A percentile compares a stretch with the other conserved stretches of the same genome.
Conservation (phyloP, 2,888 invertebrate genomes). For the Timema podura region DNA sequence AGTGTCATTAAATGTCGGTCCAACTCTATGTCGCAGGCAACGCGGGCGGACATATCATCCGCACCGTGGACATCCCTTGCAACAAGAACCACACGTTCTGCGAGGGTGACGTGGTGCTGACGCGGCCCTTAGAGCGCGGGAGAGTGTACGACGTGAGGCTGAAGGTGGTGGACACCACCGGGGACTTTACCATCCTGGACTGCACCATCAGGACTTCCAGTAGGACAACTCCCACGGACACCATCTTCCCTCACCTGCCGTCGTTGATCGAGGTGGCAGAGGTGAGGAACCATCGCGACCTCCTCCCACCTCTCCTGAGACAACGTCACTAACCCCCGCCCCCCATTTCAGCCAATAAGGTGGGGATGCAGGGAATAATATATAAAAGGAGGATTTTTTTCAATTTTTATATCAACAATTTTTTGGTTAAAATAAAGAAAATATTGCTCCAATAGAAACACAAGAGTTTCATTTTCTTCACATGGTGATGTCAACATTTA, state of each 20-base stretch:
- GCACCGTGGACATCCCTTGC: conserved; percentile 77
- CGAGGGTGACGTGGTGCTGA: conserved; percentile 80
- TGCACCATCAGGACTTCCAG: conserved; percentile 82
- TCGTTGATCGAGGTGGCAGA: conserved; percentile 70
- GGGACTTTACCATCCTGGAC: conserved; percentile 67
- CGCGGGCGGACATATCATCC: conserved; percentile 70
- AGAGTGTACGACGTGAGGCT: conserved; percentile 68
- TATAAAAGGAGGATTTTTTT: no score
- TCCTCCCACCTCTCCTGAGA: no score
- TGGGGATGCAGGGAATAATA: no score
- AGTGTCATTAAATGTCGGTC: no score
- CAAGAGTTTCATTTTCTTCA: no score
- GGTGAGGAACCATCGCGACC: conserved; percentile 47
- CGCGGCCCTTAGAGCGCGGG: conserved; percentile 71
- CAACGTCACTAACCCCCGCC: no score
- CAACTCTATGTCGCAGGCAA: background rate
- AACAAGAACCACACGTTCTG: conserved; percentile 83
- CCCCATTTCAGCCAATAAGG: no score
- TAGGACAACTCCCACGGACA: conserved; percentile 54
- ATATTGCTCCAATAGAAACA: no score
- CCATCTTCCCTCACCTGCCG: conserved; percentile 69
- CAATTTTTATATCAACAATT: no score
- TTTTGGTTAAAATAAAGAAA: no score
- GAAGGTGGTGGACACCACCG: conserved; percentile 67
- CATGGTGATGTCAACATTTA: no score